Percentiles rank a stretch among this genome's conserved stretches.
phyloP scores from a whole-genome alignment of 2,797 vertebrate species.

The Chelmon rostratus region DNA sequence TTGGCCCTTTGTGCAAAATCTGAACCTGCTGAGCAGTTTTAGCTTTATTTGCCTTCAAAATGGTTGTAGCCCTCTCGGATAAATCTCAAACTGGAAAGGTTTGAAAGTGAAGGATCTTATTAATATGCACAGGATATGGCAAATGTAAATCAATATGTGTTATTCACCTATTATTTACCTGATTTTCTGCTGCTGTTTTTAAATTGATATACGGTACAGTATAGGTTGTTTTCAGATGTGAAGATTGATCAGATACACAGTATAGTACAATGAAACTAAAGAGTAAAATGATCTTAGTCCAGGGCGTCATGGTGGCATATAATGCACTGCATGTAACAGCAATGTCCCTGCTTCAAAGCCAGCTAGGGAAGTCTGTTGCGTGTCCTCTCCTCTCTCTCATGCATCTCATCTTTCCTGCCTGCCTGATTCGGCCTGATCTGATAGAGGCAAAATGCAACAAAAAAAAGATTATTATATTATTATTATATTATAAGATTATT shows the following conservation, averaged over 20 bases:
- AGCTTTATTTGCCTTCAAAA: conserved; percentile 13
- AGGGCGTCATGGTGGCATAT: background rate
- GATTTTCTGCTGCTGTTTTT: background rate
- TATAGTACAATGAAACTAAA: too few relatives aligned
- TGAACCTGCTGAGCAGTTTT: conserved; percentile 16
- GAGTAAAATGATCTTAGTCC: background rate
- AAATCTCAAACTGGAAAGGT: background rate
- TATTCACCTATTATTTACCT: background rate
- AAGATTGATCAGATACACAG: background rate
- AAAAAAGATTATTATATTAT: too few relatives aligned
- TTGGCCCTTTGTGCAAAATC: conserved; percentile 1
- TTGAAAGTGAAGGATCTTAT: conserved; percentile 21
- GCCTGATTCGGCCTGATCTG: too few relatives aligned
- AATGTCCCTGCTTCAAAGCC: background rate
- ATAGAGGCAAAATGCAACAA: too few relatives aligned
- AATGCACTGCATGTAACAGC: too few relatives aligned
- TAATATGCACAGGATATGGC: background rate
- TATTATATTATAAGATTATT: too few relatives aligned
- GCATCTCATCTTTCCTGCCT: too few relatives aligned
- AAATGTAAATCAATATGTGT: background rate
- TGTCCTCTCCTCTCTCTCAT: too few relatives aligned
- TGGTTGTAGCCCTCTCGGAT: background rate
- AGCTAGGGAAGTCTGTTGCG: background rate
- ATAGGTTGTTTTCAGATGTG: background rate
- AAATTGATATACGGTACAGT: background rate